Conservation (phyloP, 2,797 vertebrate species). For the Tenualosa ilisha region DNA sequence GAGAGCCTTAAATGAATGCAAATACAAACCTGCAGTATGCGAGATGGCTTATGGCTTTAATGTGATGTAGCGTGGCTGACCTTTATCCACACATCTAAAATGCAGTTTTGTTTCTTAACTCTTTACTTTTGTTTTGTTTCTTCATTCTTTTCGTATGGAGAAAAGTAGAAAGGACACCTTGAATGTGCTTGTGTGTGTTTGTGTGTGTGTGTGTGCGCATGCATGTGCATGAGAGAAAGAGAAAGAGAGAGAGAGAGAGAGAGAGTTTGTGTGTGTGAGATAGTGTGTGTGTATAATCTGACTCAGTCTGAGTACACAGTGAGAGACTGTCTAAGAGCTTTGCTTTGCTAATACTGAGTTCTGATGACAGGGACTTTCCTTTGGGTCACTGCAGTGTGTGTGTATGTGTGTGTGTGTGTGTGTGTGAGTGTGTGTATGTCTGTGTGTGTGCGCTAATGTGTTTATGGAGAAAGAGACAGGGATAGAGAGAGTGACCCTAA, state of each 20-base stretch:
- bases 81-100: not conserved
- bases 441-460: not conserved
- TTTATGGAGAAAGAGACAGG: not conserved
- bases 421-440: not conserved
- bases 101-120: not conserved
- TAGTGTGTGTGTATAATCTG: slow-evolving; percentile 8
- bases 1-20: not conserved
- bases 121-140: not conserved
- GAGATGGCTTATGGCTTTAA: not conserved
- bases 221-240: not conserved
- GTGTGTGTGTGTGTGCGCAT: not conserved
- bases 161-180: not conserved
- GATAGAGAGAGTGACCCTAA: not conserved
- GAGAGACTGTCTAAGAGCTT: slow-evolving; percentile 9
- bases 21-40: not conserved
- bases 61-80: not conserved
- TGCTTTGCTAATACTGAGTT: slow-evolving; percentile 10
- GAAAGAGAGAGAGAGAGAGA: no score
- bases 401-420: not conserved
- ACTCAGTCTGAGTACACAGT: slow-evolving; percentile 17
- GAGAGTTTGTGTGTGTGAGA: not conserved
- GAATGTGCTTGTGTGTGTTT: not conserved
- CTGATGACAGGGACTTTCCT: slow-evolving; percentile 22
- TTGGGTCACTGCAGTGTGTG: slow-evolving; percentile 18
- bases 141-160: not conserved